phyloP scores from a whole-genome alignment of 2,888 invertebrate genomes.

The Neelides folsomi region DNA sequence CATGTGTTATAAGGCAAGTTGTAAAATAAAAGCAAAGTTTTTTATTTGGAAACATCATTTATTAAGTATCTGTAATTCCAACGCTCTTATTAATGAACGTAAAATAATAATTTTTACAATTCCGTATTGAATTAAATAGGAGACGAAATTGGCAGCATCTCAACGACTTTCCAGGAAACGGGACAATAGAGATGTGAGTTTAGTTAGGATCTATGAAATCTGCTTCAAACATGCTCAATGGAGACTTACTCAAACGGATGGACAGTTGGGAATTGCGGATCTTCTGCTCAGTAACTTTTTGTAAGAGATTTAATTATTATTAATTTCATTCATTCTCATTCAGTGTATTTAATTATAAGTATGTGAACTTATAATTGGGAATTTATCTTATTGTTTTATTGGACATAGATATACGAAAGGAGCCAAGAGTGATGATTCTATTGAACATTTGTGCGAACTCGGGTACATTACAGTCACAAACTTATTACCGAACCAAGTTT shows the following conservation, averaged over 20 bases:
- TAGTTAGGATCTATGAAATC: constrained; percentile 76
- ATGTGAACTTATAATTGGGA: no score
- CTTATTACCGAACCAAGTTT: constrained; percentile 81
- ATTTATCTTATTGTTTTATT: neutral
- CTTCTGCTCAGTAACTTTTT: constrained; percentile 88
- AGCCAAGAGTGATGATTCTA: constrained; percentile 90
- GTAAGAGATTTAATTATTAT: constrained; percentile 41
- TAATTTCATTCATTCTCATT: no score
- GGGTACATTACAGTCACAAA: constrained; percentile 94
- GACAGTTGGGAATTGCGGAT: constrained; percentile 94
- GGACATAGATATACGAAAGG: constrained; percentile 75
- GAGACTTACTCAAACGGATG: constrained; percentile 93
- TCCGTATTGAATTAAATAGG: constrained; percentile 21
- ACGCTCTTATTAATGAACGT: neutral
- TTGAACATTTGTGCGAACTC: constrained; percentile 89
- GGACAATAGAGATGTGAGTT: constrained; percentile 57
- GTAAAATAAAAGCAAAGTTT: no score
- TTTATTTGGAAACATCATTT: neutral
- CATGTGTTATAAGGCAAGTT: constrained; percentile 59
- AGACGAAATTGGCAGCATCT: constrained; percentile 32
- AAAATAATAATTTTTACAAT: no score
- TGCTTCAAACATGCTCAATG: constrained; percentile 98
- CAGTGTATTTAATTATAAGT: no score
- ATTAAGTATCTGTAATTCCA: neutral
- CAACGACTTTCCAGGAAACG: constrained; percentile 31